Percentiles rank a stretch among this genome's conserved stretches.
Conservation (phyloP, 1,140 invertebrate genomes). For the Papilio helenus region DNA sequence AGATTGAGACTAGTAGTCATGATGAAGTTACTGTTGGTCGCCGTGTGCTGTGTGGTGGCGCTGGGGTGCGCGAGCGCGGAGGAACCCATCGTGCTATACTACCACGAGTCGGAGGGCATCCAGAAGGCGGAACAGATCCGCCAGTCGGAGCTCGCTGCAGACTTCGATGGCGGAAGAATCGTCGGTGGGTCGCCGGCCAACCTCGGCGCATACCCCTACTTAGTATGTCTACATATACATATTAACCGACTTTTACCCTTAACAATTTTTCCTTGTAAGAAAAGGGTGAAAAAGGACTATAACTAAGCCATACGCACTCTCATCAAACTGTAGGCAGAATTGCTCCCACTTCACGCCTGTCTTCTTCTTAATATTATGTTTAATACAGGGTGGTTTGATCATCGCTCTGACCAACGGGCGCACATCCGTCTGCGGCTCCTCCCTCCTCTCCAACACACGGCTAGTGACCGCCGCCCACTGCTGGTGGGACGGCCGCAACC, state of each 20-base stretch:
- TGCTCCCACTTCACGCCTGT: too few relatives aligned
- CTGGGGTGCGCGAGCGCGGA: not conserved
- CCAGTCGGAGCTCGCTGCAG: constrained; percentile 43
- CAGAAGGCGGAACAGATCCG: constrained; percentile 44
- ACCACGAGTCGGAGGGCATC: constrained; percentile 54
- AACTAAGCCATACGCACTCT: too few relatives aligned
- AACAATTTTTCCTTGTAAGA: too few relatives aligned
- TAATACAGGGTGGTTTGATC: constrained; percentile 16
- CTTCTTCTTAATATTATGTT: too few relatives aligned
- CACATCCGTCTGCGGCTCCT: constrained; percentile 16
- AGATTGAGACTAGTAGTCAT: not conserved
- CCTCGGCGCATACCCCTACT: not conserved
- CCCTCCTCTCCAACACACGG: not conserved
- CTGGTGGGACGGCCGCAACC: not conserved
- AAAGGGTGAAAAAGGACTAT: too few relatives aligned
- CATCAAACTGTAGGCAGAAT: too few relatives aligned
- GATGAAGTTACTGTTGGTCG: constrained; percentile 10
- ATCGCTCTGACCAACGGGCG: constrained; percentile 5
- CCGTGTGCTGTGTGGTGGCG: constrained; percentile 7
- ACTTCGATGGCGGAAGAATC: constrained; percentile 55
- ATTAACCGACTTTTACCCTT: too few relatives aligned
- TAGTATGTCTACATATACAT: not conserved
- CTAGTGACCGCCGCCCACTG: constrained; percentile 19
- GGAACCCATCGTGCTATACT: constrained; percentile 46
- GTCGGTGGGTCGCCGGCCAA: constrained; percentile 44